Evolutionary conservation across 2,888 invertebrate genomes (phyloP), one percentile per base, ranked within the genome.

Genomic region (Masnerella sp.): DNA sequence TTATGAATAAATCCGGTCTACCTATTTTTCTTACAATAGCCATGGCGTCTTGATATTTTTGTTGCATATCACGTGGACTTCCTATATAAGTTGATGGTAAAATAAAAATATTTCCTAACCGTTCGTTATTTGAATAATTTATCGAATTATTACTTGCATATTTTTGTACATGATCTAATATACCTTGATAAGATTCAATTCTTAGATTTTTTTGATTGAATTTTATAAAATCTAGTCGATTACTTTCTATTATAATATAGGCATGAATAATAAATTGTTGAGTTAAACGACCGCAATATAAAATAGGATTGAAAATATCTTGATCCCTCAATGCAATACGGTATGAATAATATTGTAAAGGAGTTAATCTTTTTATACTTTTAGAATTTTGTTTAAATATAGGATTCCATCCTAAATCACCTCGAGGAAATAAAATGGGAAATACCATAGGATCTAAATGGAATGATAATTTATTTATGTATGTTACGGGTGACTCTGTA

Each of bases 111-210:
- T 17, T 47, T 18, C 47, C 47, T 11, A 47, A 18, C 11, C 25
- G 17, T 32, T 51, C 22, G 34, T 4, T 30, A n/a, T 4, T 4
- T 30, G 2, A 34, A 36, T 51, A 2, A 40, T 54, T 54, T 5
- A 25, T 25, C 7, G 28, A 54, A 8, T 25, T 25, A 25, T 25
- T 25, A 25, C 5, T 5, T 5, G 54, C 54, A 40, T 40, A 28
- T n/a, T 54, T 36, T 28, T 15, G 15, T 5, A 54, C 54, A 40
- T 54, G 54, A 30, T 7, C 22, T 22, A 22, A 22, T 5, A 22
- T 5, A 9, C 51, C 64, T 51, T 58, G 42, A n/a, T 43, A 56
- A 30, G 42, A 56, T 54, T 54, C 52, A 40, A 54, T 54, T 54
- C 42, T 56, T 32, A 56, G 43, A 20, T 56, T 42, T n/a, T 56